A percentile compares a stretch with the other conserved stretches of the same genome.
phyloP scores from a whole-genome alignment of 2,888 invertebrate genomes.

The Busseola fusca region DNA sequence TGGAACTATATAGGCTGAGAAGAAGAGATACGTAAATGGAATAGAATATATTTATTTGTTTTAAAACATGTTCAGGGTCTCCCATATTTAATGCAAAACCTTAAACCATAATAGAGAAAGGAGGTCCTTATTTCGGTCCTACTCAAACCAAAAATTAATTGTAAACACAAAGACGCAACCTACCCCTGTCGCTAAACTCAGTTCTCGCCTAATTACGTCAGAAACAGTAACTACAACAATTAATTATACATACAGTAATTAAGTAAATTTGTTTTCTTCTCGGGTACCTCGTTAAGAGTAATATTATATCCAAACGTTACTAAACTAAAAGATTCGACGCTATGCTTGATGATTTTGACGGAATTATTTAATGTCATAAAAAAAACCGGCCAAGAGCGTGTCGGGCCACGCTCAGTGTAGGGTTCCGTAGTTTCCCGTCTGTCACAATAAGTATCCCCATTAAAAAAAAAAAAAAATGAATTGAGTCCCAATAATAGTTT shows the following conservation, averaged over 20 bases:
- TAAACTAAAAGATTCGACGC: neutral
- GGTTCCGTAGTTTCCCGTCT: too few species aligned
- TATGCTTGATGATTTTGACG: conserved; percentile 7
- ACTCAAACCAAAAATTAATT: conserved; percentile 28
- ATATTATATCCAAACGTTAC: conserved; percentile 4
- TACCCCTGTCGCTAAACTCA: conserved; percentile 39
- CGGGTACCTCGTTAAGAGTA: conserved; percentile 8
- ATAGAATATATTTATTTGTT: too few species aligned
- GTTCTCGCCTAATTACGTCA: conserved; percentile 37
- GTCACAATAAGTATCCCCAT: too few species aligned
- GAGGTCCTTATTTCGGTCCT: neutral
- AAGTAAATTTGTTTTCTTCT: conserved; percentile 33
- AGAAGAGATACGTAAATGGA: too few species aligned
- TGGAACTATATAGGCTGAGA: too few species aligned
- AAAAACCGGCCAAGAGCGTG: too few species aligned
- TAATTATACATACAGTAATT: conserved; percentile 46
- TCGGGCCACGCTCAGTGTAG: too few species aligned
- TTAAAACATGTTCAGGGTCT: too few species aligned
- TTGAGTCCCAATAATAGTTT: too few species aligned
- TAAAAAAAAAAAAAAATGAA: too few species aligned
- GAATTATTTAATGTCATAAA: neutral
- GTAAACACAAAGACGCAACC: conserved; percentile 46
- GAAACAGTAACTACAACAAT: conserved; percentile 42
- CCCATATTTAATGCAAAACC: conserved; percentile 6
- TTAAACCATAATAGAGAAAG: neutral